These are phyloP conservation scores for Ceratoteleas bidentatus DNA, from an alignment of 1,140 invertebrate genomes.

Conservation along the genomic window DNA sequence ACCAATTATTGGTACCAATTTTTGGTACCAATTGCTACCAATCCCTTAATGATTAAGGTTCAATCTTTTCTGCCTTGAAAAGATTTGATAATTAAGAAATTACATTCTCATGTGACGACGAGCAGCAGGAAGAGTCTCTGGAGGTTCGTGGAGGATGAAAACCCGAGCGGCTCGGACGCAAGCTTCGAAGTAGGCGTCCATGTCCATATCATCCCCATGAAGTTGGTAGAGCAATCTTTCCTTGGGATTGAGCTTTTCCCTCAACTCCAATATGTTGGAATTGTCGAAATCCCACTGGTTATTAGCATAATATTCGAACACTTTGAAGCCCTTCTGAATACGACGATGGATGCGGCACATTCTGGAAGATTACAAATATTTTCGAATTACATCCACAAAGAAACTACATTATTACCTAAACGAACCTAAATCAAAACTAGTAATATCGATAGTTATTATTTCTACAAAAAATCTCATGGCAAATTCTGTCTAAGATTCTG, in stretches of 20 bases:
- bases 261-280: slow-evolving; percentile 81
- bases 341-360: slow-evolving; percentile 88
- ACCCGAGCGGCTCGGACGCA: slow-evolving; percentile 88
- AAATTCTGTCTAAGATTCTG: too few relatives aligned
- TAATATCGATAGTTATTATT: too few relatives aligned
- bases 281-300: slow-evolving; percentile 92
- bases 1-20: too few relatives aligned
- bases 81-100: slow-evolving; percentile 8
- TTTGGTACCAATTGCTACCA: too few relatives aligned
- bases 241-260: slow-evolving; percentile 84
- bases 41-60: too few relatives aligned
- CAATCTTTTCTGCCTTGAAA: too few relatives aligned
- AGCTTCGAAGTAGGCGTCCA: slow-evolving; percentile 87
- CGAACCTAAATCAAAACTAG: too few relatives aligned
- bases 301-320: slow-evolving; percentile 93
- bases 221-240: slow-evolving; percentile 86
- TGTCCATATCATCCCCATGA: slow-evolving; percentile 87
- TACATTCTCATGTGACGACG: slow-evolving; percentile 89
- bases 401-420: too few relatives aligned
- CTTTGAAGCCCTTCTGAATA: slow-evolving; percentile 90
- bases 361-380: slow-evolving; percentile 75
- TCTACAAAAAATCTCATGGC: too few relatives aligned
- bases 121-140: slow-evolving; percentile 90
- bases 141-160: slow-evolving; percentile 91
- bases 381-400: too few relatives aligned